A percentile compares a stretch with the other conserved stretches of the same genome.
These are phyloP conservation scores for Villa cingulata DNA, from an alignment of 2,888 invertebrate genomes.

Conservation along the genomic window DNA sequence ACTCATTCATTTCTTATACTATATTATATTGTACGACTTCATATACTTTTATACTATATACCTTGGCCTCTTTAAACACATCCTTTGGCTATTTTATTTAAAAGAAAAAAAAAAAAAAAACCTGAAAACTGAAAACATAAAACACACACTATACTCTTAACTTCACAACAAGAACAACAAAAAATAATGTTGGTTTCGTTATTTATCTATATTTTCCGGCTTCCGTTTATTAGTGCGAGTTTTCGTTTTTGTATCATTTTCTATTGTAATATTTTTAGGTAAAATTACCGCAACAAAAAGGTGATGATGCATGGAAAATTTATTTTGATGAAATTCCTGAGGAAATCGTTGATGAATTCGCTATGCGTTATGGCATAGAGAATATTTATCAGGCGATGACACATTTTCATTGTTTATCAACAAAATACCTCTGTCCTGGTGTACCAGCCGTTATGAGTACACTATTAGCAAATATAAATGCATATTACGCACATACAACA, in stretches of 20 bases:
- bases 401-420: slow-evolving; percentile 98
- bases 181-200: background rate
- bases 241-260: background rate
- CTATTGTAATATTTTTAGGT: slow-evolving; percentile 20
- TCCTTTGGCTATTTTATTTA: no score
- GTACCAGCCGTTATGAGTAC: slow-evolving; percentile 99
- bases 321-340: slow-evolving; percentile 98
- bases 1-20: no score
- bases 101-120: no score
- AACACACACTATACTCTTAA: no score
- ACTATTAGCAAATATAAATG: slow-evolving; percentile 96
- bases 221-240: background rate
- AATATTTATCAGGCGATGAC: slow-evolving; percentile 78
- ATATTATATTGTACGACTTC: no score
- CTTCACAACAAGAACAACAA: background rate
- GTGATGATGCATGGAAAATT: slow-evolving; percentile 98
- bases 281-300: slow-evolving; percentile 81
- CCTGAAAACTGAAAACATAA: no score
- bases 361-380: slow-evolving; percentile 99
- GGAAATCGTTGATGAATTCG: slow-evolving; percentile 98
- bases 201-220: background rate
- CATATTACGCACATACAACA: slow-evolving; percentile 97
- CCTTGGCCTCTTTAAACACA: no score
- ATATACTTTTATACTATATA: no score
- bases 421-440: slow-evolving; percentile 97